Conservation (phyloP, 1,140 invertebrate genomes). For the Watersipora subatra region DNA sequence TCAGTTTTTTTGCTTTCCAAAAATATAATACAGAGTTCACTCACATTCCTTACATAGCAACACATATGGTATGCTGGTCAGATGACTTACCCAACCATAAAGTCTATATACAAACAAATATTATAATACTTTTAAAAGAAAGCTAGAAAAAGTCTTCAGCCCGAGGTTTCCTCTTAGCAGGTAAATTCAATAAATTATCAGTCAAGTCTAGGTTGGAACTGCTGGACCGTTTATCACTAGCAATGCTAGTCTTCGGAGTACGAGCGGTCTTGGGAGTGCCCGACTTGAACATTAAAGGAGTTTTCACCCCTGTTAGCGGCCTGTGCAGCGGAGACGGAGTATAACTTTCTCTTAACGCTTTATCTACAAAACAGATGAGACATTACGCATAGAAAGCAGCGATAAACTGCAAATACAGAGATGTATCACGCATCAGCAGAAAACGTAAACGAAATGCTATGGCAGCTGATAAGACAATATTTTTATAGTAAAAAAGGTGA, state of each 20-base stretch:
- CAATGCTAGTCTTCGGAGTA: constrained; percentile 31
- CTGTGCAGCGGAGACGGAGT: constrained; percentile 37
- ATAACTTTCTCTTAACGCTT: constrained; percentile 45
- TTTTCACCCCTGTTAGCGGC: constrained; percentile 22
- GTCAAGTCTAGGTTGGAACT: constrained; percentile 43
- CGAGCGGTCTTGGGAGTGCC: constrained; percentile 37
- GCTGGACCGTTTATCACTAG: constrained; percentile 15
- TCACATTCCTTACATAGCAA: no score
- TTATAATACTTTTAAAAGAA: neutral
- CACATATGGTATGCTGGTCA: no score
- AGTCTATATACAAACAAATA: neutral
- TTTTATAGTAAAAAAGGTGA: neutral
- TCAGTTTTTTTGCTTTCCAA: no score
- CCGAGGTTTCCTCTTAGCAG: constrained; percentile 35
- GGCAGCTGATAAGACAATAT: neutral
- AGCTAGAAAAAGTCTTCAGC: constrained; percentile 30
- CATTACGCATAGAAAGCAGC: neutral
- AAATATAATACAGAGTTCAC: no score
- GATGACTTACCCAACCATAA: neutral
- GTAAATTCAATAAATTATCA: constrained; percentile 63
- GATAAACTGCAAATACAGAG: neutral
- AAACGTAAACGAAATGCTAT: neutral
- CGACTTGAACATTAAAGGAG: constrained; percentile 22
- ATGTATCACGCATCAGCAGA: neutral
- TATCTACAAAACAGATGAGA: constrained; percentile 33